A percentile compares a stretch with the other conserved stretches of the same genome.
phyloP scores from a whole-genome alignment of 1,140 invertebrate species.

The Catajapyx aquilonaris region DNA sequence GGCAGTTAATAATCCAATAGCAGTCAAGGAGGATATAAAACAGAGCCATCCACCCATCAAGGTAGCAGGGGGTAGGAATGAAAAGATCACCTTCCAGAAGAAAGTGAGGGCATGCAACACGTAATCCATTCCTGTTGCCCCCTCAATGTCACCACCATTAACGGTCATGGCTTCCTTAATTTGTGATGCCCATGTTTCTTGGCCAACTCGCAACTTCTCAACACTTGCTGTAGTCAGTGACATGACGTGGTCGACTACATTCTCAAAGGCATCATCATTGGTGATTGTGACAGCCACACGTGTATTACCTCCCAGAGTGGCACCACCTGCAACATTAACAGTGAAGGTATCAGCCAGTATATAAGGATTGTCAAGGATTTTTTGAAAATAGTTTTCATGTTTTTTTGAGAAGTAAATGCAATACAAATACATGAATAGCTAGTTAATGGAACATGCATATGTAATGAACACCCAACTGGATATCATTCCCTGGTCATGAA shows the following conservation, averaged over 20 bases:
- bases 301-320: constrained; percentile 30
- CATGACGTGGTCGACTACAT: constrained; percentile 31
- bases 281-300: constrained; percentile 40
- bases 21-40: constrained; percentile 29
- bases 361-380: too few relatives aligned
- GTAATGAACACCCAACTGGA: too few relatives aligned
- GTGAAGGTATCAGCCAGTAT: too few relatives aligned
- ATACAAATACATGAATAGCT: too few relatives aligned
- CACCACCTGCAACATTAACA: too few relatives aligned
- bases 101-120: constrained; percentile 45
- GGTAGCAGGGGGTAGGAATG: constrained; percentile 31
- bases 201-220: constrained; percentile 29
- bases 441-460: too few relatives aligned
- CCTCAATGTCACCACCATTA: constrained; percentile 38
- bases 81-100: constrained; percentile 38
- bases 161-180: constrained; percentile 37
- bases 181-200: constrained; percentile 32
- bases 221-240: constrained; percentile 33
- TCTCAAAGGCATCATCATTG: constrained; percentile 42
- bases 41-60: constrained; percentile 36
- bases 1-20: constrained; percentile 36
- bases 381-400: too few relatives aligned
- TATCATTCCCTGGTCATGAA: too few relatives aligned
- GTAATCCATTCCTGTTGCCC: constrained; percentile 30
- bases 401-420: too few relatives aligned